Evolutionary conservation across 2,888 invertebrate species (phyloP), one percentile per base, ranked within the genome.

Genomic region (Arenicola marina): DNA sequence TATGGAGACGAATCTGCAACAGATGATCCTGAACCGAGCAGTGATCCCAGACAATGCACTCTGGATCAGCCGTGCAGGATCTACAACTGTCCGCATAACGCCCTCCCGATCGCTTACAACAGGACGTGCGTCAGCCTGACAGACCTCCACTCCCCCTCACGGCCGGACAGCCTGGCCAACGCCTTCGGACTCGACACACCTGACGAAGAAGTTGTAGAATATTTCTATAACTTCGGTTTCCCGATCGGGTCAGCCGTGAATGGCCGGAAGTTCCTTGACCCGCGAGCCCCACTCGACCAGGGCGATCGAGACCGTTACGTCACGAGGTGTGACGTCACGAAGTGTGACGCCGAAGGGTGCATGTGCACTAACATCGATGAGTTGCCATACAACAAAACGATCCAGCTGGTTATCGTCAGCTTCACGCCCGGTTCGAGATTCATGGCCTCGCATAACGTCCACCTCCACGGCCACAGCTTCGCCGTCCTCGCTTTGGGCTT

Each of bases 381-480:
- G n/a, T 24, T 63, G 0, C 56, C 48, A 24, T 54, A 32, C 38
- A 59, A 59, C 24, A 48, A 56, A 33, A 63, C 59, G 18, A 56
- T 63, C 24, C 61, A 63, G 44, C 54, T 60, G 28, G 57, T 63
- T 15, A 38, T 65, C 15, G 38, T 54, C 7, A 61, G 57, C 45
- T 45, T 32, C n/a, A 2, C 21, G 2, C 24, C 46, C 2, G 43
- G 32, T 26, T 33, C 1, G 2, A 2, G 24, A 1, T 26, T 59
- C 11, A 28, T 51, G 2, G 56, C 51, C 32, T 56, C 56, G 29
- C 80, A 80, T 57, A 76, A 78, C 0, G 75, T 76, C 69, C 78
- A 80, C 67, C 60, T 80, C 18, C 80, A 80, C 62, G 80, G 80
- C 0, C 74, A 79, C 60, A 66, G 67, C 55, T 78, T 78, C 64